Percentiles rank a stretch among this genome's conserved stretches.
These are phyloP conservation scores for Salticus scenicus DNA, from an alignment of 2,888 invertebrate species.

Conservation along the genomic window DNA sequence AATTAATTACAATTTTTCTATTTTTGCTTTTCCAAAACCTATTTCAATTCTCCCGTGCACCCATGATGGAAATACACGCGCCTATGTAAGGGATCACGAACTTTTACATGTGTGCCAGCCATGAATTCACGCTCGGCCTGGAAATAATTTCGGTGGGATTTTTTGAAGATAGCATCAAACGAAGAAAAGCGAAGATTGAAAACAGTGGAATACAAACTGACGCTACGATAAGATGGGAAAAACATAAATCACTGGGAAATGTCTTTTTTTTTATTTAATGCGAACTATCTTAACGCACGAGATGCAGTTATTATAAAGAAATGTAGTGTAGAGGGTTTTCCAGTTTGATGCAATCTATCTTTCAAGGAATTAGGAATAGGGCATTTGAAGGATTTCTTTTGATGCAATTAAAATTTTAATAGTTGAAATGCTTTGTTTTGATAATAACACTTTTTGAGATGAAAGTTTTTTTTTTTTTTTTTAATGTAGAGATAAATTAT, in stretches of 20 bases:
- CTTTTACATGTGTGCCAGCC: not conserved
- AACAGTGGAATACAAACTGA: conserved; percentile 8
- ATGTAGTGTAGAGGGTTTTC: not conserved
- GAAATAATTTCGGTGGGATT: not conserved
- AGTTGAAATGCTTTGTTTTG: not conserved
- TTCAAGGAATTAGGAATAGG: not conserved
- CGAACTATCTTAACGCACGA: not conserved
- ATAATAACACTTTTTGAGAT: no score
- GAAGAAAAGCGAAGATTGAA: conserved; percentile 14
- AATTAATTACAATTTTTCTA: conserved; percentile 5
- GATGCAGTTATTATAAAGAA: conserved; percentile 6
- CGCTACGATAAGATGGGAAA: conserved; percentile 3
- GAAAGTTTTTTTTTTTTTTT: no score
- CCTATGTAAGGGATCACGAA: not conserved
- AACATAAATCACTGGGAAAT: conserved; percentile 7
- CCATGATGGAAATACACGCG: not conserved
- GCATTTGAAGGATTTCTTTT: not conserved
- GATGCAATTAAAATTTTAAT: conserved; percentile 8
- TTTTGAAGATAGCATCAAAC: conserved; percentile 14
- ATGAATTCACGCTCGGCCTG: not conserved
- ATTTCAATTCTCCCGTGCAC: conserved; percentile 2
- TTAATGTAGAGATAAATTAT: no score
- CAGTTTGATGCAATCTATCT: conserved; percentile 1
- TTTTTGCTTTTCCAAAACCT: not conserved
- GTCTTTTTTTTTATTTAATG: not conserved